Percentiles rank a stretch among this genome's conserved stretches.
Conservation (phyloP, 2,797 vertebrate genomes). For the Xenopus petersii region DNA sequence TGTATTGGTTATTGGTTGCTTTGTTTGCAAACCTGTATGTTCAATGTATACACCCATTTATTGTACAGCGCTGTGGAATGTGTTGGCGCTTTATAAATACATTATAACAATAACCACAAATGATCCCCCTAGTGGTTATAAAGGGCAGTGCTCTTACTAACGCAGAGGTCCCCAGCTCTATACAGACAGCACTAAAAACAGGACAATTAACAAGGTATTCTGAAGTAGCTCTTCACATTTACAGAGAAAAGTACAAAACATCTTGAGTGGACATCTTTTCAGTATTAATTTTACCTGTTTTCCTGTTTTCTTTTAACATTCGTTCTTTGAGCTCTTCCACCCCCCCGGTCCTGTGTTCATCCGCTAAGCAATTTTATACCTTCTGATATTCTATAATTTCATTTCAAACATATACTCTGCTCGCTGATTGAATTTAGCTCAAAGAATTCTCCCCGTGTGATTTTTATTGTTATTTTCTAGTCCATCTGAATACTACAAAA, state of each 20-base stretch:
- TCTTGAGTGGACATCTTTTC: background rate
- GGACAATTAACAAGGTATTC: background rate
- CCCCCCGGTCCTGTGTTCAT: background rate
- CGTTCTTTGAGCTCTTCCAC: background rate
- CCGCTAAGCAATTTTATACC: background rate
- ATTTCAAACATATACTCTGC: slow-evolving; percentile 7
- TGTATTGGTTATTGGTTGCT: no score
- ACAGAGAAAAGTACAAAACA: background rate
- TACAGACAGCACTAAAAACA: no score
- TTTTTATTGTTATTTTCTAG: slow-evolving; percentile 25
- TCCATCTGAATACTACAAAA: slow-evolving; percentile 3
- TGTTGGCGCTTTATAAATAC: no score
- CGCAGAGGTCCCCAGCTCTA: no score
- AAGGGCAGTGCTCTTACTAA: no score
- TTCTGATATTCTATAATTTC: slow-evolving; percentile 18
- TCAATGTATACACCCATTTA: no score
- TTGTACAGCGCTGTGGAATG: no score
- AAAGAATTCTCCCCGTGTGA: background rate
- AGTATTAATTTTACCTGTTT: background rate
- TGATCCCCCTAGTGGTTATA: no score
- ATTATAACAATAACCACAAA: no score
- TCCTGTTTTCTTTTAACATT: background rate
- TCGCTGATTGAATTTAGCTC: slow-evolving; percentile 17
- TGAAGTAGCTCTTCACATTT: background rate
- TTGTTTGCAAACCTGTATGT: no score